Base-by-base conservation (phyloP, 1,140 invertebrate species). In the Drosophila guanche region DNA sequence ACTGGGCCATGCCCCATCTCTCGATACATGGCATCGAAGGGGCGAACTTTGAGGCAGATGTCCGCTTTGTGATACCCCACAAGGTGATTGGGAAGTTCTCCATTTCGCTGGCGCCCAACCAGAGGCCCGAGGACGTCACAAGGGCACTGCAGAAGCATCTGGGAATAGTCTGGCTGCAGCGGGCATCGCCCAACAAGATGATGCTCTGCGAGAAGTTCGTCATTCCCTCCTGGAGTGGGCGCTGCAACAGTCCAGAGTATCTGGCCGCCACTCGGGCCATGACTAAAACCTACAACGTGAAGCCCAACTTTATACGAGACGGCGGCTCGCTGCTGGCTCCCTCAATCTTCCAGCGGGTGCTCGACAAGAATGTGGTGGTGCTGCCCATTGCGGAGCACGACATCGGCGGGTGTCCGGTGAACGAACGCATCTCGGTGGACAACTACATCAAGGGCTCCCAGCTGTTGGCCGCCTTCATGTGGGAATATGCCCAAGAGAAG, bases 81-180 rank as follows among this genome's bases (percentile, higher is more conserved):
- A 98, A 97, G 92, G 97, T 99, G 0, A 95, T 95, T 74, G 98
- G 98, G 14, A 99, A 99, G 91, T 99, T 99, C 91, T 99, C 97
- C 1, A 95, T 99, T 69, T 94, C 98, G 72, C 94, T 98, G 77
- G 98, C 99, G 0, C 98, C 98, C 2, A 93, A 98, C 90, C 97
- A 98, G 93, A 93, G 94, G n/a, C 96, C 96, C 0, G 93, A 94
- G 23, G 92, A 95, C 72, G 93, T 97, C n/a, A 94, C 94, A 51
- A 91, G 95, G 62, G 92, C 94, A 22, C 96, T 97, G 0, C 92
- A 94, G 8, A 93, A 94, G 10, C 95, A 97, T 91, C 71, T 99
- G 3, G 93, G 96, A 91, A 90, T 91, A 37, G 92, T 92, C 86
- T 95, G 94, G 94, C 91, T 92, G 7, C 92, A 94, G 53, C 92